Percentiles rank a stretch among this genome's conserved stretches.
These are phyloP conservation scores for Apistogramma diplotaenia DNA, from an alignment of 2,113 vertebrate genomes.

Conservation along the genomic window DNA sequence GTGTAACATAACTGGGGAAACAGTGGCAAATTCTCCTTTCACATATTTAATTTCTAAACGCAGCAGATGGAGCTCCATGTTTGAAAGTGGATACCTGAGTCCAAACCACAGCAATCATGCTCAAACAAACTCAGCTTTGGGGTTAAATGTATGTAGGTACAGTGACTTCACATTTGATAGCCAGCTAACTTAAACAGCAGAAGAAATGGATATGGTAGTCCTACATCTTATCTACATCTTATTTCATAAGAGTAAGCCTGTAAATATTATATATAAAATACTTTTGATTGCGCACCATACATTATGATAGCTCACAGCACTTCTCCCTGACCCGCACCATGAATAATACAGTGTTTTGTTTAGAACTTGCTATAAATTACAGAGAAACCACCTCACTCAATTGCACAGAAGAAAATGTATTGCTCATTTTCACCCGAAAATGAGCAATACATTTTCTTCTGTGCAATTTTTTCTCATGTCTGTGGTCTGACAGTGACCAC, in stretches of 20 bases:
- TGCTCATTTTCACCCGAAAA: not conserved
- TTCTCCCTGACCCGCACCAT: not conserved
- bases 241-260: not conserved
- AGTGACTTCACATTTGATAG: not conserved
- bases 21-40: not conserved
- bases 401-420: too few relatives aligned
- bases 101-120: not conserved
- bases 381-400: not conserved
- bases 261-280: not conserved
- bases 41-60: too few relatives aligned
- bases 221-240: not conserved
- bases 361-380: slow-evolving; percentile 7
- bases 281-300: not conserved
- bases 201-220: not conserved
- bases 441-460: slow-evolving; percentile 2
- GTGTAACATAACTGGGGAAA: not conserved
- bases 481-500: slow-evolving; percentile 29
- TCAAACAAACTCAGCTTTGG: not conserved
- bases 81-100: too few relatives aligned
- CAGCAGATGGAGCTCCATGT: too few relatives aligned
- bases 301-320: not conserved
- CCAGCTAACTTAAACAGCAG: not conserved
- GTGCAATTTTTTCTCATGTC: not conserved
- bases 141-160: not conserved
- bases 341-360: not conserved